Evolutionary conservation across 2,888 invertebrate species (phyloP).

Genomic region (Tupiocoris notatus): DNA sequence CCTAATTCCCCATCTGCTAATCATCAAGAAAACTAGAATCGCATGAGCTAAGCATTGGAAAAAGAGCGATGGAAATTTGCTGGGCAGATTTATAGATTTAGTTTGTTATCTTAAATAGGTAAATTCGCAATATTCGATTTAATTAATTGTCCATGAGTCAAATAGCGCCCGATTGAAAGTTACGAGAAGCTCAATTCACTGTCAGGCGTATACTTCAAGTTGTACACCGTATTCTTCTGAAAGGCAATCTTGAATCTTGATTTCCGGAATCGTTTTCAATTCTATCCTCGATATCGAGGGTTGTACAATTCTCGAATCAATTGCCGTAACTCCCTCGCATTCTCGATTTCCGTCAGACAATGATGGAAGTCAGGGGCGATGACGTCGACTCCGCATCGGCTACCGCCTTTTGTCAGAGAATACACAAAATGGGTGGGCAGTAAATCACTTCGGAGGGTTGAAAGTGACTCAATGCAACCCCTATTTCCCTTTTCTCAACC

Average conservation of each 20-base stretch:
- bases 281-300: neutral
- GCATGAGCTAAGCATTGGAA: too few relatives aligned
- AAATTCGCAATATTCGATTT: too few relatives aligned
- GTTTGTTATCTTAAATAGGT: too few relatives aligned
- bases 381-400: neutral
- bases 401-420: constrained; percentile 37
- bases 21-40: too few relatives aligned
- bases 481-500: neutral
- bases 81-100: too few relatives aligned
- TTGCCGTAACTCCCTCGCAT: neutral
- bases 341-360: neutral
- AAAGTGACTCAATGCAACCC: constrained; percentile 40
- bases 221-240: too few relatives aligned
- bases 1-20: too few relatives aligned
- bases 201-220: too few relatives aligned
- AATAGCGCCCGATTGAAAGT: too few relatives aligned
- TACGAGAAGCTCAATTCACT: too few relatives aligned
- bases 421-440: constrained; percentile 40
- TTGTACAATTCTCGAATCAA: constrained; percentile 1
- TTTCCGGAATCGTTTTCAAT: neutral
- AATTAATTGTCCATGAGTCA: too few relatives aligned
- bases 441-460: constrained; percentile 39
- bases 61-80: too few relatives aligned
- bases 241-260: neutral
- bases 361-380: constrained; percentile 1